Conservation (phyloP, 2,113 vertebrate species). For the Azemiops feae region DNA sequence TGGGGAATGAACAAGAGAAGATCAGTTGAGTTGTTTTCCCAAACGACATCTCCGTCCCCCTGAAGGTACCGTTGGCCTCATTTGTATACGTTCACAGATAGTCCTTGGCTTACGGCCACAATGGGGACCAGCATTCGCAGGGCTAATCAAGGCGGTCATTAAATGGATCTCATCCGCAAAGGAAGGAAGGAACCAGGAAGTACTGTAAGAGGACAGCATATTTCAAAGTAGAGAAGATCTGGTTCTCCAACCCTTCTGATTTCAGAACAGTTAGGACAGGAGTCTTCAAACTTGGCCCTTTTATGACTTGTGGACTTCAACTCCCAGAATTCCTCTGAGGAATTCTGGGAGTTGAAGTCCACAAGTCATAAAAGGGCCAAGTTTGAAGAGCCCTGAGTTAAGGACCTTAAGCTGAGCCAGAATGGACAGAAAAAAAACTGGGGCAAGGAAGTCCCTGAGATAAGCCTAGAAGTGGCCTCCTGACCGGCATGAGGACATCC, state of each 20-base stretch:
- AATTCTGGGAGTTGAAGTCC: too few species aligned
- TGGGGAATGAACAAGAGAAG: not conserved
- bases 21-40: not conserved
- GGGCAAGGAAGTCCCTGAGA: not conserved
- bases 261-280: not conserved
- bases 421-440: not conserved
- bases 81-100: not conserved
- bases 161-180: not conserved
- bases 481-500: not conserved
- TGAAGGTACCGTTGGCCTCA: not conserved
- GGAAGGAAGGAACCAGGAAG: not conserved
- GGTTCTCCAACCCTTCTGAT: not conserved
- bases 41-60: not conserved
- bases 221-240: not conserved
- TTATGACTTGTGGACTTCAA: too few species aligned
- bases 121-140: not conserved
- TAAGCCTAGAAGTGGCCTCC: not conserved
- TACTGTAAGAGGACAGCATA: not conserved
- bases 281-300: too few species aligned
- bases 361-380: too few species aligned
- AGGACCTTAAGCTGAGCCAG: not conserved
- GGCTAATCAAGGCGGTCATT: not conserved
- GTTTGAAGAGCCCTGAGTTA: too few species aligned
- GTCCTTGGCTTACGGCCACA: not conserved
- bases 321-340: too few species aligned